Evolutionary conservation across 2,888 invertebrate genomes (phyloP), one percentile per base, ranked within the genome.

Genomic region (Deilephila porcellus): DNA sequence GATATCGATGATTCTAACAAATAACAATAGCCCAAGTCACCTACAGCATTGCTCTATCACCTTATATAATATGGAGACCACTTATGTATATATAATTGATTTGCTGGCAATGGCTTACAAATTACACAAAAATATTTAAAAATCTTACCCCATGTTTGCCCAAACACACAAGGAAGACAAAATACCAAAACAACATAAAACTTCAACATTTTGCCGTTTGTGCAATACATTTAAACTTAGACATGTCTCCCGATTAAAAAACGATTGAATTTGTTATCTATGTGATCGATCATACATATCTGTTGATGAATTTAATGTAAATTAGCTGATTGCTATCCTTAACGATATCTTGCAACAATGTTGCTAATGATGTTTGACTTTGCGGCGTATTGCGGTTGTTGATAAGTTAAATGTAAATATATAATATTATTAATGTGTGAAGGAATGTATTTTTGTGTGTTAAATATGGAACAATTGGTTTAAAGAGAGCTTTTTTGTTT

Each of bases 201-300:
- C 52, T 52, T 67, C 52, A 67, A 52, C 67, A 67, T 67, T 52
- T 45, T 67, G 14, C 45, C 20, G 37, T 25, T 45, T 1, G 45
- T 52, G 5, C 25, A 52, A 52, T 45, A 25, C 20, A 34, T 19
- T 6, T 25, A 17, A 17, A 37, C 6, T 19, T n/a, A 63, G 34
- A 63, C 37, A n/a, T 63, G 63, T 63, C 63, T 37, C 34, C 8
- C 32, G 45, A 63, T n/a, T n/a, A 32, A 63, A 56, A 56, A 56
- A 29, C 29, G 17, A 60, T 60, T 17, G 4, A 14, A 45, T 45
- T 56, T 19, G 19, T 6, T 56, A 56, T 56, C 56, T 3, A 4
- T 56, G 6, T n/a, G 6, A 56, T 56, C n/a, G 56, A 56, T 56
- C 56, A n/a, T 56, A 5, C n/a, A 56, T 56, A 56, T 56, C 56